Evolutionary conservation across 1,140 invertebrate species (phyloP).

Genomic region (Pseudomyrmex sp.): DNA sequence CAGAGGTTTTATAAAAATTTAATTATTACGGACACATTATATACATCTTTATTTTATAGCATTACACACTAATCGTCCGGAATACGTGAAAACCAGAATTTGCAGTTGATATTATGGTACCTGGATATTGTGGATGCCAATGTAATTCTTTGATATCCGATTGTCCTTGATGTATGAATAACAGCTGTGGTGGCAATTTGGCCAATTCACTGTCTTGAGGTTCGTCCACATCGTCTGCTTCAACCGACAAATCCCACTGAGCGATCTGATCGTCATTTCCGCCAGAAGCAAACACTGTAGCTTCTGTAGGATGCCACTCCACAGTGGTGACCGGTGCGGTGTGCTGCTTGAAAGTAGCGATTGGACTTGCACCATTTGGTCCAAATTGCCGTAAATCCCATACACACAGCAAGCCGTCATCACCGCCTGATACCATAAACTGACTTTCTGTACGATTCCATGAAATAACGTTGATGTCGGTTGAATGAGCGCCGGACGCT

Average conservation of each 20-base stretch:
- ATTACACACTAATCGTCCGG: slow-evolving; percentile 98
- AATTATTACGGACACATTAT: background rate
- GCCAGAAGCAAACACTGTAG: slow-evolving; percentile 96
- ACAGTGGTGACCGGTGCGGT: slow-evolving; percentile 96
- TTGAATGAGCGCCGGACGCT: slow-evolving; percentile 93
- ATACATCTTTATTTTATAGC: slow-evolving; percentile 22
- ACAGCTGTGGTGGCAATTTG: slow-evolving; percentile 96
- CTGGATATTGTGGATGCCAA: slow-evolving; percentile 98
- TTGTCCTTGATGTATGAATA: slow-evolving; percentile 99
- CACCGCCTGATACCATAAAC: slow-evolving; percentile 90
- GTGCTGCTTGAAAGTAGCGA: slow-evolving; percentile 98
- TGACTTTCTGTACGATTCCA: slow-evolving; percentile 96
- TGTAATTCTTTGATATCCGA: slow-evolving; percentile 99
- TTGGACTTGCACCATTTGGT: slow-evolving; percentile 88
- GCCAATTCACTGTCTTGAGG: slow-evolving; percentile 87
- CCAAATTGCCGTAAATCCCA: slow-evolving; percentile 98
- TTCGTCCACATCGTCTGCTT: slow-evolving; percentile 89
- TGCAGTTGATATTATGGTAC: slow-evolving; percentile 97
- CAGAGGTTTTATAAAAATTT: too few species aligned
- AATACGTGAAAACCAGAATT: slow-evolving; percentile 98
- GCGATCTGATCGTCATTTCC: slow-evolving; percentile 98
- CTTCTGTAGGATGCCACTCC: slow-evolving; percentile 98
- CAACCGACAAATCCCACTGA: slow-evolving; percentile 98
- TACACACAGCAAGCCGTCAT: slow-evolving; percentile 97
- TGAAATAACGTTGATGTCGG: slow-evolving; percentile 98